Percentiles rank a stretch among this genome's conserved stretches.
phyloP scores from a whole-genome alignment of 1,140 invertebrate species.

The Colletes gigas region DNA sequence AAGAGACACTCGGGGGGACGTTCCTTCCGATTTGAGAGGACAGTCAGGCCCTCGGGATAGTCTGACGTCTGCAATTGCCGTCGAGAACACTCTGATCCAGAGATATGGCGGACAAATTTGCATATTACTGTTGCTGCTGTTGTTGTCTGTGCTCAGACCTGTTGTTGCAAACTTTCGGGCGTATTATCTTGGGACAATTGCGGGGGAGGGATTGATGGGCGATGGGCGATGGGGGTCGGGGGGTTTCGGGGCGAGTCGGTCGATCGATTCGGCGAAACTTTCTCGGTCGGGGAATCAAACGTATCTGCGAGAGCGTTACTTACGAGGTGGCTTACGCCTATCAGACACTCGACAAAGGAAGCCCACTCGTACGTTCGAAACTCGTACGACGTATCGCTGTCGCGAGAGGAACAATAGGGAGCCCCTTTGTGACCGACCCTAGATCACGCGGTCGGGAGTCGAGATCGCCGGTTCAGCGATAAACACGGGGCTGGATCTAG shows the following conservation, averaged over 20 bases:
- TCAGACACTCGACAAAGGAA: slow-evolving; percentile 36
- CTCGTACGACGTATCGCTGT: slow-evolving; percentile 44
- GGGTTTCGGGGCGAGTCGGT: neutral
- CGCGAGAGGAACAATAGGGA: slow-evolving; percentile 49
- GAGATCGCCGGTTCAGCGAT: slow-evolving; percentile 57
- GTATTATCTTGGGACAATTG: slow-evolving; percentile 6
- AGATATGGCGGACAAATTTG: slow-evolving; percentile 24
- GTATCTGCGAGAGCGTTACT: slow-evolving; percentile 30
- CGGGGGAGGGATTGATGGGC: too few species aligned
- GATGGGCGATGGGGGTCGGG: too few species aligned
- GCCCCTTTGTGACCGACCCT: slow-evolving; percentile 44
- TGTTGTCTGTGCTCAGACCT: slow-evolving; percentile 9
- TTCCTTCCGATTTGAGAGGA: too few species aligned
- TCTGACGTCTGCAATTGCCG: slow-evolving; percentile 5
- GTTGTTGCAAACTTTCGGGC: slow-evolving; percentile 24
- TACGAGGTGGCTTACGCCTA: neutral
- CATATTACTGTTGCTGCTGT: slow-evolving; percentile 30
- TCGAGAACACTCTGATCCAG: neutral
- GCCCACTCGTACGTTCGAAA: slow-evolving; percentile 38
- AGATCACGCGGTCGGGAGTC: slow-evolving; percentile 48
- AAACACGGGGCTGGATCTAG: slow-evolving; percentile 56
- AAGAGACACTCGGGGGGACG: too few species aligned
- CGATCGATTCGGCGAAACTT: slow-evolving; percentile 47
- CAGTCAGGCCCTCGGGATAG: too few species aligned
- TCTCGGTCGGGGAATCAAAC: slow-evolving; percentile 23